Percentiles rank a stretch among this genome's conserved stretches.
phyloP scores from a whole-genome alignment of 2,113 vertebrate genomes.

The Coptodon bakossiorum region DNA sequence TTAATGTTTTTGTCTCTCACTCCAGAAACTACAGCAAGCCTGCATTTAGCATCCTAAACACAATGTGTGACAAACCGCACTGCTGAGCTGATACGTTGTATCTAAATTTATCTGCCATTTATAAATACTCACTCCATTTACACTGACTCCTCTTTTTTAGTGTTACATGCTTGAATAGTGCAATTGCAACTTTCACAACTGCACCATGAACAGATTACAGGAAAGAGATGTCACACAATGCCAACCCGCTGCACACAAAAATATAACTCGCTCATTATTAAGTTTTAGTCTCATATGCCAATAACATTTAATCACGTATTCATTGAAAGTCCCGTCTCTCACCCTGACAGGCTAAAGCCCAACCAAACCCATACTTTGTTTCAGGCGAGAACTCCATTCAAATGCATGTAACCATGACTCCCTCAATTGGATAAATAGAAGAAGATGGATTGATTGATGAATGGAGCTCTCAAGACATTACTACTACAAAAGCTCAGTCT shows the following conservation, averaged over 20 bases:
- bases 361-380: neutral
- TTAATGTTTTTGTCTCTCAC: neutral
- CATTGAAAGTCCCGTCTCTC: accelerated
- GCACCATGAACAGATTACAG: neutral
- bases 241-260: neutral
- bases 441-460: neutral
- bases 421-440: neutral
- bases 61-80: neutral
- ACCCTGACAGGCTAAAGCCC: accelerated
- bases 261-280: neutral
- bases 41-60: neutral
- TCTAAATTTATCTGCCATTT: neutral
- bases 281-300: accelerated
- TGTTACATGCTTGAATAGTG: neutral
- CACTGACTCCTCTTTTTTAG: neutral
- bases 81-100: neutral
- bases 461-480: neutral
- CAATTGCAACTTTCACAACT: neutral
- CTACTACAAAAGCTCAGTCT: accelerated
- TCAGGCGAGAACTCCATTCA: too few species aligned
- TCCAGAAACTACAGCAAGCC: neutral
- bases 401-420: neutral
- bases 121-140: neutral
- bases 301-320: accelerated
- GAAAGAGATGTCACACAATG: neutral